Base-by-base conservation (phyloP, 2,113 vertebrate species). In the Ammodytes marinus region DNA sequence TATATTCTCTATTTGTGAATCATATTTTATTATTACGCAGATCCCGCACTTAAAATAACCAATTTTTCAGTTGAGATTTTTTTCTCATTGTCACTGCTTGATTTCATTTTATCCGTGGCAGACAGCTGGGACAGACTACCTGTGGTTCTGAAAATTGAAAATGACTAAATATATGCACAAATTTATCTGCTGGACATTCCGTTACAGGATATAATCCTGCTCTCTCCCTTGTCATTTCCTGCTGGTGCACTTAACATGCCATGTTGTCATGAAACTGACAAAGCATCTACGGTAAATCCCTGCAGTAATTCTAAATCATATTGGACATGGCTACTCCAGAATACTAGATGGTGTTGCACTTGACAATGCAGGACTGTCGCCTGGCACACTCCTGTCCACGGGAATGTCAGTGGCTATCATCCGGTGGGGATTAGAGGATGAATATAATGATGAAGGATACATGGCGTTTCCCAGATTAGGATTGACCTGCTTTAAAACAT, bases 401-500 rank as follows among this genome's bases (percentile, higher is more conserved):
- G 59, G 70, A 55, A 70, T 75, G 80, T 76, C 4, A 10, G 66
- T 45, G 82, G 66, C 77, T 86, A 77, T 87, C 81, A 65, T 89
- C 74, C 74, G 27, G 1, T 6, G 3, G 64, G 86, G 93, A 94
- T 93, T 92, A 92, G 17, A 39, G 88, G 80, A 89, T 37, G 55
- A 86, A 81, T 59, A 73, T 55, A 90, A 84, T 57, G 77, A 90
- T 73, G 80, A 91, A 80, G 76, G 79, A 92, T 91, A 80, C 85
- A 86, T 86, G 87, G 64, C 15, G 69, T 75, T 91, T 88, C 77
- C 82, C 89, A 92, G 92, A 92, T 93, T 94, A 94, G 89, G 77
- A 89, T 65, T 90, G 92, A 92, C 88, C 90, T 80, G 83, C 77
- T 93, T 92, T 89, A 59, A 88, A 88, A 89, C 87, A 90, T 91